Evolutionary conservation across 2,797 vertebrate genomes (phyloP), one percentile per base, ranked within the genome.

Genomic region (Platyrinchus mystaceus): DNA sequence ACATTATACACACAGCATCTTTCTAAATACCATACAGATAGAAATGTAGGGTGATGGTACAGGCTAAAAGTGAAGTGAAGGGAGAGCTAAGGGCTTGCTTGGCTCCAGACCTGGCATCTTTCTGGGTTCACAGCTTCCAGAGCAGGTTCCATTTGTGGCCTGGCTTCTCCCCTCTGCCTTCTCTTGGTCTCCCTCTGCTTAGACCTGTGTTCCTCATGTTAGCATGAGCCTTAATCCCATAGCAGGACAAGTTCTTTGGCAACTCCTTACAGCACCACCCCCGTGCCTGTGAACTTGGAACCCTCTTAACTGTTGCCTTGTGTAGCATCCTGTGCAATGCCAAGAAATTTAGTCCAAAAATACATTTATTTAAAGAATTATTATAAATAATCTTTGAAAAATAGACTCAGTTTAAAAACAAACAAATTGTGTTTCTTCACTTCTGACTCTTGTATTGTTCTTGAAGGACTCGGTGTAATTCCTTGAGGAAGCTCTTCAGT

Each of bases 331-430:
- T 73, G 3, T 4, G 7, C 24, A 26, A 6, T 16, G 3, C 12
- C 41, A 70, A 5, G 37, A 34, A 16, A 1, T 69, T 84, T 93
- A 88, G 32, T 96, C 76, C 28, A 94, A 95, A 92, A 93, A 95
- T 96, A 96, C 70, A 59, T 98, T 97, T 98, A 97, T 98, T 98
- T 97, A 85, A 92, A 85, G 16, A 88, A 93, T 69, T 85, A 37
- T 86, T 93, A 98, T 98, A 98, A 97, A 98, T 98, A 98, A 94
- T 67, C 1, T 82, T 92, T 64, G 6, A 90, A 93, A 85, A 95
- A 95, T 94, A 95, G 27, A 55, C 27, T 66, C 23, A 86, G 32
- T 84, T 95, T 92, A 93, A 76, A 74, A 80, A 30, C 20, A 26
- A 63, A 43, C 1, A 19, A 7, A 14, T 9, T 15, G 7, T 26